A percentile compares a stretch with the other conserved stretches of the same genome.
These are phyloP conservation scores for Sphecodes monilicornis DNA, from an alignment of 2,888 invertebrate species.

Conservation along the genomic window DNA sequence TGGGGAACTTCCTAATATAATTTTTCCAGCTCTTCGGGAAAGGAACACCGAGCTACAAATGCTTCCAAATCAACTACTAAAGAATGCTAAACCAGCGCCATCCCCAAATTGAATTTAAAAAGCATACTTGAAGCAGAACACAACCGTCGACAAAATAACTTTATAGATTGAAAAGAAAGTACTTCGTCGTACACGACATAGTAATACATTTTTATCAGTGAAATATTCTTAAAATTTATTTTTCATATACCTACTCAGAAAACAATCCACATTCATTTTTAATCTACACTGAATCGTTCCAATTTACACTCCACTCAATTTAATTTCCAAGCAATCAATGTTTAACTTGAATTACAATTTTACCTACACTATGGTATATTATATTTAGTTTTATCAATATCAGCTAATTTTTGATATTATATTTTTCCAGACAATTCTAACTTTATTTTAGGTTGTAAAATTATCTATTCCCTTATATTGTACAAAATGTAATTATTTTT, in stretches of 20 bases:
- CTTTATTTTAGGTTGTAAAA: not conserved
- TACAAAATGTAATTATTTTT: not conserved
- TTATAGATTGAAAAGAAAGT: not conserved
- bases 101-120: not conserved
- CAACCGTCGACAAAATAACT: not conserved
- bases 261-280: not conserved
- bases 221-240: not conserved
- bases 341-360: not conserved
- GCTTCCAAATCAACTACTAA: not conserved
- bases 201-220: not conserved
- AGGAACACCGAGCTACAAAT: conserved; percentile 9
- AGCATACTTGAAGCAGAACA: not conserved
- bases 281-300: not conserved
- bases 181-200: not conserved
- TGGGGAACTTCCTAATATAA: not conserved
- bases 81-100: not conserved
- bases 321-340: not conserved
- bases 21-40: conserved; percentile 12
- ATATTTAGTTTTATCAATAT: not conserved
- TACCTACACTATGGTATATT: too few species aligned
- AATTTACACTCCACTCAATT: not conserved
- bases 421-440: not conserved
- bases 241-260: not conserved
- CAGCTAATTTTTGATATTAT: not conserved
- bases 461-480: not conserved